Conservation (phyloP, 2,113 vertebrate genomes). For the Mugil cephalus region DNA sequence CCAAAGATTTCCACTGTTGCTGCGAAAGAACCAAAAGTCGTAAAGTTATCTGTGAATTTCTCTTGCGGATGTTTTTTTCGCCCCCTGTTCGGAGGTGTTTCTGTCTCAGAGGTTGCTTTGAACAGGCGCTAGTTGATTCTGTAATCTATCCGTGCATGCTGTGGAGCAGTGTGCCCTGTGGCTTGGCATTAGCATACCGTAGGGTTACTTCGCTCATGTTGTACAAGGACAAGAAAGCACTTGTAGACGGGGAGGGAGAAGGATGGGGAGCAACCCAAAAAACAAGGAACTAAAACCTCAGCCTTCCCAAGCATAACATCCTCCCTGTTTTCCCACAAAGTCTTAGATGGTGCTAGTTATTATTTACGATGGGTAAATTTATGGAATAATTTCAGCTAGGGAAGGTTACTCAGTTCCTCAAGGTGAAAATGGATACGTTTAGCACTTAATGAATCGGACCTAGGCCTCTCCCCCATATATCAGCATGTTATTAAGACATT, state of each 20-base stretch:
- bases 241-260: slow-evolving; percentile 40
- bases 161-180: slow-evolving; percentile 58
- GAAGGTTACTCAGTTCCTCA: slow-evolving; percentile 87
- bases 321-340: slow-evolving; percentile 75
- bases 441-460: slow-evolving; percentile 88
- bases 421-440: slow-evolving; percentile 89
- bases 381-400: slow-evolving; percentile 85
- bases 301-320: slow-evolving; percentile 75
- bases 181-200: slow-evolving; percentile 69
- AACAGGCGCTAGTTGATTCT: slow-evolving; percentile 57
- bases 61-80: slow-evolving; percentile 59
- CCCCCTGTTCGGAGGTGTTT: slow-evolving; percentile 41
- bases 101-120: slow-evolving; percentile 55
- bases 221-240: slow-evolving; percentile 50
- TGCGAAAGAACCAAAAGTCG: slow-evolving; percentile 35
- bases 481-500: slow-evolving; percentile 90
- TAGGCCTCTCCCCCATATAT: slow-evolving; percentile 85
- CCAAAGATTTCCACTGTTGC: slow-evolving; percentile 52
- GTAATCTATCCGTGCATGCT: slow-evolving; percentile 68
- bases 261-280: slow-evolving; percentile 30
- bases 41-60: slow-evolving; percentile 54
- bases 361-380: slow-evolving; percentile 88
- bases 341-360: slow-evolving; percentile 82
- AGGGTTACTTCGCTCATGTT: slow-evolving; percentile 52
- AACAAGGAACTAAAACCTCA: slow-evolving; percentile 65